phyloP scores from a whole-genome alignment of 2,888 invertebrate species.

The Cabera pusaria region DNA sequence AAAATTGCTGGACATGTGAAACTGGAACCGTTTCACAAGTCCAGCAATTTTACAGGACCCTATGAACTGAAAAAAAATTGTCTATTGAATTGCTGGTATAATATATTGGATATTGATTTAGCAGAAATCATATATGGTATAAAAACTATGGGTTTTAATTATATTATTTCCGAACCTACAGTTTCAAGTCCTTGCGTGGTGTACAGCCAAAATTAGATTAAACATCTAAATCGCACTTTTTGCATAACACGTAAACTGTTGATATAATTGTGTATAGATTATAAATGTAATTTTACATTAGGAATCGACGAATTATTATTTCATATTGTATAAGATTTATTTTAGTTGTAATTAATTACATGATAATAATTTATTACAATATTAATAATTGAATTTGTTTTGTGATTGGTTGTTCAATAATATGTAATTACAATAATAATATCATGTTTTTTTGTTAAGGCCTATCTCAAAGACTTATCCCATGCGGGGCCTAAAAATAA shows the following conservation, averaged over 20 bases:
- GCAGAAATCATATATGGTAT: too few relatives aligned
- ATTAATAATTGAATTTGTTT: slow-evolving; percentile 20
- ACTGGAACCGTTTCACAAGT: too few relatives aligned
- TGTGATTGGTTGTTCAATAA: slow-evolving; percentile 20
- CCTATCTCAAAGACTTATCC: slow-evolving; percentile 38
- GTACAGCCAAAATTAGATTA: slow-evolving; percentile 37
- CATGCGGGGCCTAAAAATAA: slow-evolving; percentile 33
- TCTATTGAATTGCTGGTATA: too few relatives aligned
- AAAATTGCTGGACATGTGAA: too few relatives aligned
- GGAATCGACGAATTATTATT: slow-evolving; percentile 45
- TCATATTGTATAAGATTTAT: slow-evolving; percentile 34
- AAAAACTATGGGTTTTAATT: too few relatives aligned
- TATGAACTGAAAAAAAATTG: too few relatives aligned
- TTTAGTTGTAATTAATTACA: slow-evolving; percentile 23
- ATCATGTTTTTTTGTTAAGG: slow-evolving; percentile 26
- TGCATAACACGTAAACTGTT: slow-evolving; percentile 75
- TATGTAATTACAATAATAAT: slow-evolving; percentile 5
- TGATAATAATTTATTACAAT: slow-evolving; percentile 30
- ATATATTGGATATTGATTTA: too few relatives aligned
- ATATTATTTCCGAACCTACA: too few relatives aligned
- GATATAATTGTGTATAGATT: slow-evolving; percentile 71
- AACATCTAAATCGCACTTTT: slow-evolving; percentile 71
- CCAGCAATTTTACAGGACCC: too few relatives aligned
- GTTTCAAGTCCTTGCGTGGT: too few relatives aligned
- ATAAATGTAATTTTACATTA: slow-evolving; percentile 64